Evolutionary conservation across 2,888 invertebrate genomes (phyloP).

Genomic region (Harpalus rufipes): DNA sequence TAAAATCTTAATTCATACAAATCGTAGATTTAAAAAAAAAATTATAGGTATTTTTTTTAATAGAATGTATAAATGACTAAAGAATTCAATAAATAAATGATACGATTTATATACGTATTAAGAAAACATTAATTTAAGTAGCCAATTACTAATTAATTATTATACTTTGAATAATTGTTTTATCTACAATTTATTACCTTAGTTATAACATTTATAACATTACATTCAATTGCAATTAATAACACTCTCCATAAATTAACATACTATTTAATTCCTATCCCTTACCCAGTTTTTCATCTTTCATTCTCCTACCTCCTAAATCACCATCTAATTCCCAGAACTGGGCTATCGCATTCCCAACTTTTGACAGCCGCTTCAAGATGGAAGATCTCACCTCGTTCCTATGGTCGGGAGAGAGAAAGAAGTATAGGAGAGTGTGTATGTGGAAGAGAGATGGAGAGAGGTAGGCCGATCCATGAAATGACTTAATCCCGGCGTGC

Average conservation of each 20-base stretch:
- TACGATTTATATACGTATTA: background rate
- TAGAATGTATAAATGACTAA: background rate
- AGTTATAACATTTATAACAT: background rate
- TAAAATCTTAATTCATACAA: no score
- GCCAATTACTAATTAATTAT: background rate
- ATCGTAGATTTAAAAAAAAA: no score
- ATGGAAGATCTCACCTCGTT: slow-evolving; percentile 62
- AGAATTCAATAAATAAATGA: background rate
- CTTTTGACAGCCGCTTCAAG: slow-evolving; percentile 65
- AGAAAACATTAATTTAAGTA: background rate
- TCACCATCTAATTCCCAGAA: slow-evolving; percentile 9
- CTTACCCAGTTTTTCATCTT: background rate
- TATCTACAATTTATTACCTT: background rate
- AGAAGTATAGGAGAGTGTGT: background rate
- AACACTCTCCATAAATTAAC: background rate
- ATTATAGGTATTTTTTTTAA: no score
- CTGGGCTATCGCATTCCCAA: slow-evolving; percentile 32
- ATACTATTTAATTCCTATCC: background rate
- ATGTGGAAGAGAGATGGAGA: slow-evolving; percentile 26
- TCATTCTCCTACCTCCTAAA: background rate
- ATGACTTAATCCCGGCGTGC: slow-evolving; percentile 66
- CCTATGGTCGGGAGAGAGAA: slow-evolving; percentile 18
- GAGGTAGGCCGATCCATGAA: slow-evolving; percentile 66
- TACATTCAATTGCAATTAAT: background rate
- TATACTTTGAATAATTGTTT: background rate